Conservation (phyloP, 2,113 vertebrate genomes). For the Hipposideros armiger region DNA sequence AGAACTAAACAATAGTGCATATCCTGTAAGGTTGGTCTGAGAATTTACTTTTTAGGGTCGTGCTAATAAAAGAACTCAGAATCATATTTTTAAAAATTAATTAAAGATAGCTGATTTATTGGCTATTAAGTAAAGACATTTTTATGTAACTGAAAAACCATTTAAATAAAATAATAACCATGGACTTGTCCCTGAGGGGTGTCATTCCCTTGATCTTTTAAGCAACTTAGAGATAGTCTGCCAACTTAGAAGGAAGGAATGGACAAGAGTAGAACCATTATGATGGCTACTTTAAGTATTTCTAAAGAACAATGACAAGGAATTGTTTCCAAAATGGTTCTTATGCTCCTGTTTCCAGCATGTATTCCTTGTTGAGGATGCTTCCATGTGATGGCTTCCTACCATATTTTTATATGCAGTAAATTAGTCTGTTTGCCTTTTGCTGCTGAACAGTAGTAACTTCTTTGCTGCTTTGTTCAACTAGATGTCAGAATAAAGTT, state of each 20-base stretch:
- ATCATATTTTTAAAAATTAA: not conserved
- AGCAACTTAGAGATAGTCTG: slow-evolving; percentile 9
- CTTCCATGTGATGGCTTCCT: slow-evolving; percentile 48
- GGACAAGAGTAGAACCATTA: not conserved
- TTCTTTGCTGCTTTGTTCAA: slow-evolving; percentile 53
- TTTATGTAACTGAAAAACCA: slow-evolving; percentile 50
- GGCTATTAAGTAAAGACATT: slow-evolving; percentile 42
- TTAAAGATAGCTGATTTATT: slow-evolving; percentile 50
- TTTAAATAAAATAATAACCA: slow-evolving; percentile 48
- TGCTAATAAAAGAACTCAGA: slow-evolving; percentile 24
- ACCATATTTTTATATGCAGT: slow-evolving; percentile 23
- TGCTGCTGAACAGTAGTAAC: slow-evolving; percentile 54
- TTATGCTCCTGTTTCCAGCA: not conserved
- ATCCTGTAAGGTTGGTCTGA: not conserved
- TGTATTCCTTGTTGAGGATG: not conserved
- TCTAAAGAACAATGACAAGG: slow-evolving; percentile 33
- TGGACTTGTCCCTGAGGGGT: not conserved
- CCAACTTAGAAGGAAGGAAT: slow-evolving; percentile 24
- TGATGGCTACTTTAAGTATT: slow-evolving; percentile 37
- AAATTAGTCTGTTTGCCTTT: slow-evolving; percentile 32
- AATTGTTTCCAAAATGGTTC: not conserved
- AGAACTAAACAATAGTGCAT: not conserved
- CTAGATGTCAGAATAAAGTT: slow-evolving; percentile 27
- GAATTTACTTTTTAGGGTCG: slow-evolving; percentile 28
- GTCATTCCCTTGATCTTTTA: slow-evolving; percentile 40